Base-by-base conservation (phyloP, 2,797 vertebrate genomes). In the Tadarida brasiliensis region DNA sequence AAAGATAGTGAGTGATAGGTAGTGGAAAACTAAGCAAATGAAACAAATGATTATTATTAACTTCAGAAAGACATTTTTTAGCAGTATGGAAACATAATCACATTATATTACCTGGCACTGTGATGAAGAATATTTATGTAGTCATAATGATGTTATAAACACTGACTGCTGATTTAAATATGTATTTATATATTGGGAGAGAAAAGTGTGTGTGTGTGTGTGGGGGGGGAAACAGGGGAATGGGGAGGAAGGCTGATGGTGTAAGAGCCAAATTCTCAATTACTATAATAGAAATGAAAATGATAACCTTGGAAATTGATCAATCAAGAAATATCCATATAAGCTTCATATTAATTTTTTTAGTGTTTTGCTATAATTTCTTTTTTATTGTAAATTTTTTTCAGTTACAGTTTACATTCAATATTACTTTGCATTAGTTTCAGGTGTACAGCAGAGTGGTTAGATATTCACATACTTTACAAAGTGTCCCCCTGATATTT, bases 21-120 rank as follows among this genome's bases (percentile, higher is more conserved):
- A 57, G 39, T 89, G 51, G 61, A 56, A 94, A 70, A 78, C 7
- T n/a, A 86, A 89, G 47, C 68, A 80, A 81, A 30, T 61, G 28
- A 92, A 71, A 16, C 10, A 80, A 82, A 63, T 33, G 35, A 51
- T 87, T 70, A 61, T 68, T 73, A 77, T 44, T 92, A 56, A 80
- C 47, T 90, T 95, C n/a, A 94, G 63, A 85, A 87, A 78, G 76
- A 74, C 7, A 7, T 89, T n/a, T 71, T 85, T 86, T 87, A 11
- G 57, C 65, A 88, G 44, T 63, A n/a, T 88, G 57, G 56, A 92
- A 90, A 68, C n/a, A 33, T 44, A 93, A 20, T 78, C 17, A 76
- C 12, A 67, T 81, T 59, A 47, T 30, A 82, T 85, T 35, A 6
- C 74, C 12, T 94, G 65, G 44, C 61, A 80, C 63, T 67, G 7